A percentile compares a stretch with the other conserved stretches of the same genome.
Evolutionary conservation across 2,797 vertebrate genomes (phyloP).

Genomic region (Gallinago stenura): DNA sequence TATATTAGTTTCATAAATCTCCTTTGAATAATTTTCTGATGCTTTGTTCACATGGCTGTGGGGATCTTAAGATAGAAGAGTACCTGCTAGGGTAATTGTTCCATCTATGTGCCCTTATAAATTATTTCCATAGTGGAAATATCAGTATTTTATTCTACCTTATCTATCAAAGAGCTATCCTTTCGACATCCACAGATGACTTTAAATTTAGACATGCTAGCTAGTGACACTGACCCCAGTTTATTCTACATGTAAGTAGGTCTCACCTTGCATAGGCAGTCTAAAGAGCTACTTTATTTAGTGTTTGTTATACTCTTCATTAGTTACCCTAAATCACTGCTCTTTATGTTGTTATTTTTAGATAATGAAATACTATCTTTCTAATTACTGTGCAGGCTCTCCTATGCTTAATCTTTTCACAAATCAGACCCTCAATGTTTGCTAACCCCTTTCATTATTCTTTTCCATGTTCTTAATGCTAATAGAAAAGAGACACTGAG

Average conservation of each 20-base stretch:
- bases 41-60: not conserved
- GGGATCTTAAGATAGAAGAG: not conserved
- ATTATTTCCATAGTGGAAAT: not conserved
- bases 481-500: not conserved
- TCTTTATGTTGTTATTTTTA: not conserved
- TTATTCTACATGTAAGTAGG: not conserved
- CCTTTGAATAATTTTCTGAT: not conserved
- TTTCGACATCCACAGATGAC: not conserved
- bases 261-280: not conserved
- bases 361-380: not conserved
- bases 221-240: not conserved
- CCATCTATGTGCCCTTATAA: not conserved
- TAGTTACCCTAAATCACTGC: not conserved
- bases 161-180: not conserved
- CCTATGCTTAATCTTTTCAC: not conserved
- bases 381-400: not conserved
- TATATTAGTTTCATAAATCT: not conserved
- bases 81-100: not conserved
- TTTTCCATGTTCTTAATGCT: not conserved
- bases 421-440: not conserved
- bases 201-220: not conserved
- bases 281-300: not conserved
- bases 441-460: not conserved
- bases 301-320: not conserved
- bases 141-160: not conserved